Conservation (phyloP, 2,113 vertebrate genomes). For the Chrysemys picta region DNA sequence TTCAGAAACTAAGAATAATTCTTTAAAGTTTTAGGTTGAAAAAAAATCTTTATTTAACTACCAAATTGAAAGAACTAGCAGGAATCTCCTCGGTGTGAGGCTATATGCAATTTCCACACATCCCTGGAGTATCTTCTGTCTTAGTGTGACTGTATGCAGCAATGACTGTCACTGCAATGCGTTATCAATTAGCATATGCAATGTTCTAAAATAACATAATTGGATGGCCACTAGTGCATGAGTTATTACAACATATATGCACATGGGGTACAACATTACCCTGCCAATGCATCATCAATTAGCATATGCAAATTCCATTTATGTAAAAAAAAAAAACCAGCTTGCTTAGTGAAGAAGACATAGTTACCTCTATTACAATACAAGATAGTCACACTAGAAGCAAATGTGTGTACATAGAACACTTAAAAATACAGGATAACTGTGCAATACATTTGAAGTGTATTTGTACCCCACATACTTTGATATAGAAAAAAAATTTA, state of each 20-base stretch:
- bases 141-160: not conserved
- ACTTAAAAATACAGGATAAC: not conserved
- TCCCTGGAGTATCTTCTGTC: not conserved
- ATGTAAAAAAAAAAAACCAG: not conserved
- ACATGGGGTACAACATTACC: not conserved
- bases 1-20: not conserved
- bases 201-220: not conserved
- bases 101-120: not conserved
- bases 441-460: not conserved
- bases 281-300: not conserved
- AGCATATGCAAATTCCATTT: not conserved
- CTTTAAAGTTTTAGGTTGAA: not conserved
- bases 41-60: not conserved
- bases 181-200: not conserved
- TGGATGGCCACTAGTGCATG: not conserved
- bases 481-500: too few relatives aligned
- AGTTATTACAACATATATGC: not conserved
- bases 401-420: not conserved
- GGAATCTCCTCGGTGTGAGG: not conserved
- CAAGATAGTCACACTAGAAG: not conserved
- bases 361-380: not conserved
- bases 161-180: not conserved
- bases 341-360: not conserved
- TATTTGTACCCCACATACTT: too few relatives aligned
- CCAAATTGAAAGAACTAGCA: not conserved